Base-by-base conservation (phyloP, 2,888 invertebrate species). In the Cyclophora albipunctata region DNA sequence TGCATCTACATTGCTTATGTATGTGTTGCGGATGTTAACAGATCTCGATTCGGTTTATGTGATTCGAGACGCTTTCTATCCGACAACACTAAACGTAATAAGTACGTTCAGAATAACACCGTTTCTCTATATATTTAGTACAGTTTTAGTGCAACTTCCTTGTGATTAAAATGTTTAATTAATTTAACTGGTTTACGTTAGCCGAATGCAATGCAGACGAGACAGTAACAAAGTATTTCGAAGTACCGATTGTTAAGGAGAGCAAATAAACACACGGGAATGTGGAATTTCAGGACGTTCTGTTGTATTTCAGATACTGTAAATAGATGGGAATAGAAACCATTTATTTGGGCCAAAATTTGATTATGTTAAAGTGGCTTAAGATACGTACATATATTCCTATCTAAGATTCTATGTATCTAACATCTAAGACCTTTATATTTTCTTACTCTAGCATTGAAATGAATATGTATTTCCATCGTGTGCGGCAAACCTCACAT, bases 21-120 rank as follows among this genome's bases (percentile, higher is more conserved):
- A 73, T 75, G 73, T 71, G 74, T 77, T 70, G 75, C 75, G 78
- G 75, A 81, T 82, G 84, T 78, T 81, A 82, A 80, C 84, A 79
- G 78, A 84, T 83, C 81, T 80, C 73, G 81, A 81, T 81, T 79
- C 73, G 63, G 68, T 58, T 58, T 57, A 76, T 80, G 80, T 78
- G 84, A 84, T 84, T 84, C 81, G 80, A 81, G 73, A 67, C 68
- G 78, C 77, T 78, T 81, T 82, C 78, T 68, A 75, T 68, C 61
- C 60, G 58, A 64, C 37, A 37, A 37, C 37, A 37, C 37, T 37
- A 37, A 37, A 37, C 37, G 4, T 37, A 37, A 37, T 37, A 5
- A 5, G 37, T 37, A 2, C 37, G 37, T 5, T 37, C 20, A 2
- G 20, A 20, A 20, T 20, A 20, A 37, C 43, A 45, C 48, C 20